These are phyloP conservation scores for Enteromius trimaculatus DNA, from an alignment of 2,797 vertebrate genomes.

Conservation along the genomic window DNA sequence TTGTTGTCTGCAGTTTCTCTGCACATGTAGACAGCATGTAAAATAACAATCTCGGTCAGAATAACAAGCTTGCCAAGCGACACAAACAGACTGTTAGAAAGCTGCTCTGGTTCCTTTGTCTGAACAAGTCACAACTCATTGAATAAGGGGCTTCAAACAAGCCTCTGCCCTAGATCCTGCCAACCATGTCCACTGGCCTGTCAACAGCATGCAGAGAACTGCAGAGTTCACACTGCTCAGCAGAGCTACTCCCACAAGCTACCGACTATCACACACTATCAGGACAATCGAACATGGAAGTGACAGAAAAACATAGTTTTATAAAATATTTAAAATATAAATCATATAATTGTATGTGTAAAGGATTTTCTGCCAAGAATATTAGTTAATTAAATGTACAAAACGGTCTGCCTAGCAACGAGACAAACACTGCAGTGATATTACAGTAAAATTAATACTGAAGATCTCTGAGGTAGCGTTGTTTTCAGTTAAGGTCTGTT, in stretches of 20 bases:
- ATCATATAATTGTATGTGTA: not conserved
- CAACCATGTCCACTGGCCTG: conserved; percentile 33
- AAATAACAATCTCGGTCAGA: not conserved
- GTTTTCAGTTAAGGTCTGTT: not conserved
- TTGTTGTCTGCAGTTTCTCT: not conserved
- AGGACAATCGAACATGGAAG: not conserved
- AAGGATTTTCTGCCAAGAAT: not conserved
- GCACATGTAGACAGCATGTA: not conserved
- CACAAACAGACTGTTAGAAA: conserved; percentile 27
- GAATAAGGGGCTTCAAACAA: conserved; percentile 30
- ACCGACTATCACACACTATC: not conserved
- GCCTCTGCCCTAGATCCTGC: conserved; percentile 45
- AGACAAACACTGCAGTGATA: not conserved
- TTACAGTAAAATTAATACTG: not conserved
- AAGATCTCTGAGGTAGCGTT: not conserved
- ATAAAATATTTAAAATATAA: not conserved
- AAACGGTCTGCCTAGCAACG: not conserved
- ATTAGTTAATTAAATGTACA: not conserved
- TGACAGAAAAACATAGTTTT: not conserved
- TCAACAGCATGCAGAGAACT: conserved; percentile 34
- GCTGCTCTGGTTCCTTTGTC: conserved; percentile 34
- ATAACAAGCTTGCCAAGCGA: conserved; percentile 9
- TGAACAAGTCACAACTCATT: conserved; percentile 39
- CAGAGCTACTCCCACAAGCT: conserved; percentile 14
- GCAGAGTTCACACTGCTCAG: conserved; percentile 10